Evolutionary conservation across 2,888 invertebrate genomes (phyloP).

Genomic region (Coelogynopora nodosa): DNA sequence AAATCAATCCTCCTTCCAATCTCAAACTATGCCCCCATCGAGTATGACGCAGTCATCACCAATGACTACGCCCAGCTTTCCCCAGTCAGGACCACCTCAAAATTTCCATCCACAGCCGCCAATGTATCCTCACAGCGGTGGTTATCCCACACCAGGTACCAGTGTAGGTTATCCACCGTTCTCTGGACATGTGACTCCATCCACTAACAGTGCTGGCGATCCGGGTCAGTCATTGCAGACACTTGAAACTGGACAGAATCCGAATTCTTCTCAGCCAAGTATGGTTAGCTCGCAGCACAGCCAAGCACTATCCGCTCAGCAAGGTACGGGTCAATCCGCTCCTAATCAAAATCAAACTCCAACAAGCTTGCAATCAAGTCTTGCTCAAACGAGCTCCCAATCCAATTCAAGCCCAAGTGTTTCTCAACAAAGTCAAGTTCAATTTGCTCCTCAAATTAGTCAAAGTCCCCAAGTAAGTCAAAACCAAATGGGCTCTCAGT

Average conservation of each 20-base stretch:
- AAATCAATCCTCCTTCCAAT: no score
- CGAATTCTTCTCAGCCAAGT: not conserved
- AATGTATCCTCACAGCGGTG: not conserved
- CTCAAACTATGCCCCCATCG: no score
- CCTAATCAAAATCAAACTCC: no score
- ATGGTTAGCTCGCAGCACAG: no score
- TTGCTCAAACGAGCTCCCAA: no score
- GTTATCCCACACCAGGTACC: not conserved
- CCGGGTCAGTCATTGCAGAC: no score
- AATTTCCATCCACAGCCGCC: not conserved
- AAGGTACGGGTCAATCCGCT: not conserved
- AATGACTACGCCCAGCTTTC: not conserved
- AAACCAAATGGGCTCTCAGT: not conserved
- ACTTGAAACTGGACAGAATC: no score
- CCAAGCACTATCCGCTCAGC: no score
- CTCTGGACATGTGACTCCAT: not conserved
- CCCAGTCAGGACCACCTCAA: not conserved
- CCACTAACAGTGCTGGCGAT: no score
- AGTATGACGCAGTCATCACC: not conserved
- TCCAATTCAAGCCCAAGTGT: no score
- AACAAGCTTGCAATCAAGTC: no score
- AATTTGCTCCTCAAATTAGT: not conserved
- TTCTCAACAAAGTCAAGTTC: not conserved
- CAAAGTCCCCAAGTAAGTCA: no score
- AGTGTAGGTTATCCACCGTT: not conserved